Base-by-base conservation (phyloP, 1,140 invertebrate species). In the Sinella curviseta region DNA sequence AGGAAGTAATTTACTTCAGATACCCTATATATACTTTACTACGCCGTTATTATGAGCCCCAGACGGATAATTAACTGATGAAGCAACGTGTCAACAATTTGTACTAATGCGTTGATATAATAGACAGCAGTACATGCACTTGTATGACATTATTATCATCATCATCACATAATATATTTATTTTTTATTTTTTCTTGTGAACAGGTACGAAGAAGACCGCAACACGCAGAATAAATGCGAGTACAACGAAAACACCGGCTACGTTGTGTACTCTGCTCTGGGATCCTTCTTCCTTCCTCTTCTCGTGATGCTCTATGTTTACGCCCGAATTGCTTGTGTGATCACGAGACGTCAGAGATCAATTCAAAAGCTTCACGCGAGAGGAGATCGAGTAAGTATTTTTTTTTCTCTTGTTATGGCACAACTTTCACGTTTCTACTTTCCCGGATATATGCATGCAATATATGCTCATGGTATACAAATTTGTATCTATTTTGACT, bases 281-380 rank as follows among this genome's bases (percentile, higher is more conserved):
- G 95, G 95, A 0, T 95, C 95, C 0, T 97, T 97, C 88, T 97
- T 96, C 87, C 90, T 97, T 74, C 96, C 96, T 1, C 92, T 97
- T 86, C 88, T 92, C 3, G 93, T 97, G n/a, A 96, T 97, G 93
- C 88, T 96, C 12, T 94, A 96, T 85, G 74, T 75, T 30, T 75
- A 75, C 24, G 74, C 74, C 3, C 12, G 74, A 16, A 97, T 97
- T 86, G 95, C 94, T 4, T 93, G 93, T 84, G 93, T 95, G 36
- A 92, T 95, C 12, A 91, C 93, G 0, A 90, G 92, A 79, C 87
- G 91, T 17, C 91, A 86, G 86, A 78, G 82, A 17, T 85, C 84
- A 60, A 80, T 85, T 20, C 74, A 75, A 26, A 36, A 54, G 24
- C 39, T 75, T 20, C 39, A 36, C 24, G 2, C 34, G 1, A 48